Percentiles rank a stretch among this genome's conserved stretches.
Evolutionary conservation across 1,140 invertebrate genomes (phyloP).

Genomic region (Bombus breviceps): DNA sequence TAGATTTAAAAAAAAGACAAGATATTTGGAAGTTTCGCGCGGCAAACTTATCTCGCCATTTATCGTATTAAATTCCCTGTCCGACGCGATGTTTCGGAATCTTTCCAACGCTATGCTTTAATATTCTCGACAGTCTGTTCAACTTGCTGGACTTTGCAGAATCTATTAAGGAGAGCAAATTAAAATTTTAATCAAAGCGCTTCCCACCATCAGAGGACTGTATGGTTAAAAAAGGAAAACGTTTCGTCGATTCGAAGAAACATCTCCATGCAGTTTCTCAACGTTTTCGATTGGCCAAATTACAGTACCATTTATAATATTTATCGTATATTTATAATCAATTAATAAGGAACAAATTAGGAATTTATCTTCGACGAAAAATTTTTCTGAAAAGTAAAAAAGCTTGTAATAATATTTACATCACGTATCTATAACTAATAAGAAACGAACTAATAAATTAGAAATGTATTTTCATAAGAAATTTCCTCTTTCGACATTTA

Average conservation of each 20-base stretch:
- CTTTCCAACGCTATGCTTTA: background rate
- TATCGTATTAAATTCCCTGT: background rate
- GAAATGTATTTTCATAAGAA: no score
- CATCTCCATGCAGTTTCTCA: background rate
- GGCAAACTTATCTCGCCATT: background rate
- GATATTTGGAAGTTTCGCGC: background rate
- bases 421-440: no score
- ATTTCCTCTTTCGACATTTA: no score
- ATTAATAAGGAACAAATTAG: background rate
- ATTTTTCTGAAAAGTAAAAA: no score
- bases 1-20: background rate
- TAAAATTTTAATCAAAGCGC: slow-evolving; percentile 31
- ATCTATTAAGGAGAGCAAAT: background rate
- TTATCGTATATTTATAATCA: background rate
- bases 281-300: no score
- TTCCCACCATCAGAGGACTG: background rate
- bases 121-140: slow-evolving; percentile 5
- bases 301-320: background rate
- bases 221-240: background rate
- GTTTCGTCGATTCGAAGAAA: background rate
- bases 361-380: no score
- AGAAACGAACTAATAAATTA: no score
- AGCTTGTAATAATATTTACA: no score
- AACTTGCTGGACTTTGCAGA: background rate
- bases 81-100: background rate